These are phyloP conservation scores for Spilarctia lutea DNA, from an alignment of 2,888 invertebrate genomes.

Conservation along the genomic window DNA sequence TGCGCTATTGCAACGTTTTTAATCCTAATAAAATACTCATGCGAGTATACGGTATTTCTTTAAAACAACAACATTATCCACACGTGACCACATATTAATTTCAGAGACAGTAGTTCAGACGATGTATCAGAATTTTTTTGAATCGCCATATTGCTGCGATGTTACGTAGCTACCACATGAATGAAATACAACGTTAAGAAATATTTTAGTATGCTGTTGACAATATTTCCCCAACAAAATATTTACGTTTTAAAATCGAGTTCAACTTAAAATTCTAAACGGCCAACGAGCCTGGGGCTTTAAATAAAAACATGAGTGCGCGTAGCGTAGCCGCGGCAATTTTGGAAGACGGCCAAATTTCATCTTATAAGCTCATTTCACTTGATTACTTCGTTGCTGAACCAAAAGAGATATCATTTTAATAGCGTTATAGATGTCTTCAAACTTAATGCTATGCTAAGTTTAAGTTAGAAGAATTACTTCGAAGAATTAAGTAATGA, in stretches of 20 bases:
- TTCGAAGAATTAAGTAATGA: not conserved
- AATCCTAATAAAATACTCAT: too few relatives aligned
- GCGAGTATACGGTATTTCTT: not conserved
- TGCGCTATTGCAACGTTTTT: too few relatives aligned
- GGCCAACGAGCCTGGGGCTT: constrained; percentile 41
- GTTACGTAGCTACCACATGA: not conserved
- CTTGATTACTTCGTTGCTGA: constrained; percentile 67
- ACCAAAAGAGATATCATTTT: constrained; percentile 68
- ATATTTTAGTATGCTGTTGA: constrained; percentile 1
- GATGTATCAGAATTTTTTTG: not conserved
- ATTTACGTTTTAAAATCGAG: constrained; percentile 36
- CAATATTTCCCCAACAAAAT: constrained; percentile 24
- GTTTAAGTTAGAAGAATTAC: constrained; percentile 18
- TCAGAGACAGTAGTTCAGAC: not conserved
- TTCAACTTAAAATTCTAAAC: constrained; percentile 41
- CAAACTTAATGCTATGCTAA: constrained; percentile 39
- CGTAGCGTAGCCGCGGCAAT: constrained; percentile 41
- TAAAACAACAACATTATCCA: not conserved
- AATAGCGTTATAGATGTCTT: constrained; percentile 63
- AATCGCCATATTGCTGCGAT: not conserved
- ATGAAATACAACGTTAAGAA: not conserved
- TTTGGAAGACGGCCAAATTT: constrained; percentile 62
- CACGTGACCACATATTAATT: not conserved
- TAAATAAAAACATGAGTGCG: constrained; percentile 54
- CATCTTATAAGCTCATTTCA: constrained; percentile 61